Evolutionary conservation across 1,140 invertebrate species (phyloP), one percentile per base, ranked within the genome.

Genomic region (Trichonephila clavipes): DNA sequence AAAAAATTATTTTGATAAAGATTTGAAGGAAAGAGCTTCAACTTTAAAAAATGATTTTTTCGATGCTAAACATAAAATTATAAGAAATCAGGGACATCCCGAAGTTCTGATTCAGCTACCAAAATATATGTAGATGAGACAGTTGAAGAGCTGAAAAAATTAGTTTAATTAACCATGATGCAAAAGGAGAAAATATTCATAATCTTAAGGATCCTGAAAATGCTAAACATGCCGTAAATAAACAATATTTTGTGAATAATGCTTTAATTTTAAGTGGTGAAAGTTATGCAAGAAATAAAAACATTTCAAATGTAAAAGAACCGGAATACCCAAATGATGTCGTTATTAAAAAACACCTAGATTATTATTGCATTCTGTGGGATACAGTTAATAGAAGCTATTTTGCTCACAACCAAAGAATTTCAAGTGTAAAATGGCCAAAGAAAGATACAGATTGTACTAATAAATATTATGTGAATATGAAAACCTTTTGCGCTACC

Each of bases 261-360:
- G 2, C 5, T 72, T 88, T 21, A 51, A 66, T 21, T 44, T 40
- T n/a, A 19, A 51, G 19, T 24, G 62, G 3, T 4, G 44, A 2
- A n/a, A 64, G 19, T 21, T 88, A 40, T 88, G 62, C 62, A 69
- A 72, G 69, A 69, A 69, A 88, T 88, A 88, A 69, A 88, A 24
- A n/a, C 18, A 69, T 69, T 14, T 64, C 62, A 18, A 64, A 64
- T 12, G 1, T 64, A 14, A 64, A 16, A 64, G 18, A 21, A 12
- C 62, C 62, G 2, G 61, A 62, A 64, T 2, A 64, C 18, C 2
- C 18, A 0, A 18, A 1, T 19, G 62, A 64, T 1, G 3, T 64
- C 21, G 18, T 64, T 21, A 64, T 19, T 64, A 64, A 64, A 64
- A 18, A 64, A 18, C 18, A 21, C 16, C 62, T 64, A 19, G 62